Conservation (phyloP, 2,888 invertebrate species). For the Catocala nupta region DNA sequence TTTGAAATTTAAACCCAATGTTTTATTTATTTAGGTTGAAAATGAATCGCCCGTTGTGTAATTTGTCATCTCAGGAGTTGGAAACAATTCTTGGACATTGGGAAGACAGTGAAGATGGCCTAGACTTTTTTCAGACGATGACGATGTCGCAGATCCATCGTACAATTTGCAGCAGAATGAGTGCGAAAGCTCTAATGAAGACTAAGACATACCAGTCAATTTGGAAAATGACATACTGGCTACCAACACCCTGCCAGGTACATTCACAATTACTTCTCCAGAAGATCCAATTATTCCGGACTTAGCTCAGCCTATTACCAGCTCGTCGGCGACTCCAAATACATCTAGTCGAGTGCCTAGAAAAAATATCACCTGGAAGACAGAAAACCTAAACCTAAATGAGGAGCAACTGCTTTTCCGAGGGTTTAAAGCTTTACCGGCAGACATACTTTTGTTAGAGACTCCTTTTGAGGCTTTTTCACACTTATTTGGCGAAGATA, state of each 20-base stretch:
- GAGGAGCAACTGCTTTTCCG: slow-evolving; percentile 32
- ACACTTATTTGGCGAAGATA: slow-evolving; percentile 30
- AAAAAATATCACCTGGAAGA: slow-evolving; percentile 36
- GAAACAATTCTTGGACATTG: too few relatives aligned
- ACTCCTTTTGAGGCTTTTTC: slow-evolving; percentile 1
- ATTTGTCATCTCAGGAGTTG: too few relatives aligned
- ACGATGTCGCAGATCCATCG: slow-evolving; percentile 33
- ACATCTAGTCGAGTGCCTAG: slow-evolving; percentile 24
- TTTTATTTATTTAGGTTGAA: too few relatives aligned
- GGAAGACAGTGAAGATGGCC: slow-evolving; percentile 30
- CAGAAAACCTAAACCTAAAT: slow-evolving; percentile 30
- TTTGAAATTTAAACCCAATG: too few relatives aligned
- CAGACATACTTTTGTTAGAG: too few relatives aligned
- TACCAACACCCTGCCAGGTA: slow-evolving; percentile 4
- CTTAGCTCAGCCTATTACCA: slow-evolving; percentile 14
- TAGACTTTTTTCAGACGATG: slow-evolving; percentile 33
- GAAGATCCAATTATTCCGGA: too few relatives aligned
- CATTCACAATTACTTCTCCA: slow-evolving; percentile 4
- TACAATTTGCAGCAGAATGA: slow-evolving; percentile 21
- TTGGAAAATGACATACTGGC: slow-evolving; percentile 6
- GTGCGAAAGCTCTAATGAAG: slow-evolving; percentile 19
- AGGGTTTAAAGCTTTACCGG: slow-evolving; percentile 12
- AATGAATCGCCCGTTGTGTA: too few relatives aligned
- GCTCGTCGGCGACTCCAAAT: slow-evolving; percentile 13
- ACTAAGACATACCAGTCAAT: slow-evolving; percentile 14